Evolutionary conservation across 2,113 vertebrate species (phyloP), one percentile per base, ranked within the genome.

Genomic region (Oreocharis arfaki): DNA sequence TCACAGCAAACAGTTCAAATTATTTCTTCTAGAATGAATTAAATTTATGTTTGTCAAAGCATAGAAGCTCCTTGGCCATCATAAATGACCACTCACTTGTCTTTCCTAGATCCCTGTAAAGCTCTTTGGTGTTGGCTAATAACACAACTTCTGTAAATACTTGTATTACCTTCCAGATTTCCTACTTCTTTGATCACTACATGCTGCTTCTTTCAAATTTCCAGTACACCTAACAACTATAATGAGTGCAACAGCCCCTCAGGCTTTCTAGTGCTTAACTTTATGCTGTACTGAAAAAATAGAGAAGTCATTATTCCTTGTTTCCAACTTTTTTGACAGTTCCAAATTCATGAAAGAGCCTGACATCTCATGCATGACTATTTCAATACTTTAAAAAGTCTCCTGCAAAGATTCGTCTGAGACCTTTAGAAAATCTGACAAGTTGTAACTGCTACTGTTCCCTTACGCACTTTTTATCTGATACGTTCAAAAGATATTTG

Each of bases 341-440:
- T 89, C 26, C 56, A 81, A 90, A 90, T 78, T 81, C 27, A 70
- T 77, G 60, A 57, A 63, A 90, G 53, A 84, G n/a, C 18, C 50
- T 63, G 59, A 74, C 15, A 73, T 37, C 47, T 88, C 68, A 83
- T 56, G 21, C 28, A 37, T 81, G 68, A 63, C 46, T 81, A 42
- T 74, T 84, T 94, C n/a, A 68, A 75, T 77, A 92, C 56, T 93
- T 85, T 60, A 41, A 88, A 94, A 94, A 84, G 16, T 74, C 22
- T 74, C 47, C 73, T 56, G 47, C 64, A 94, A 93, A 71, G 68
- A 64, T 67, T 93, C 49, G 68, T 64, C 56, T 56, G 35, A 95
- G 52, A 68, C 39, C 53, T 84, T 86, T 88, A 86, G 44, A 68
- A 93, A 80, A 24, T 55, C 75, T 83, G 53, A n/a, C 23, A 79